A percentile compares a stretch with the other conserved stretches of the same genome.
These are phyloP conservation scores for Lepisosteus oculatus DNA, from an alignment of 2,113 vertebrate species.

Conservation along the genomic window DNA sequence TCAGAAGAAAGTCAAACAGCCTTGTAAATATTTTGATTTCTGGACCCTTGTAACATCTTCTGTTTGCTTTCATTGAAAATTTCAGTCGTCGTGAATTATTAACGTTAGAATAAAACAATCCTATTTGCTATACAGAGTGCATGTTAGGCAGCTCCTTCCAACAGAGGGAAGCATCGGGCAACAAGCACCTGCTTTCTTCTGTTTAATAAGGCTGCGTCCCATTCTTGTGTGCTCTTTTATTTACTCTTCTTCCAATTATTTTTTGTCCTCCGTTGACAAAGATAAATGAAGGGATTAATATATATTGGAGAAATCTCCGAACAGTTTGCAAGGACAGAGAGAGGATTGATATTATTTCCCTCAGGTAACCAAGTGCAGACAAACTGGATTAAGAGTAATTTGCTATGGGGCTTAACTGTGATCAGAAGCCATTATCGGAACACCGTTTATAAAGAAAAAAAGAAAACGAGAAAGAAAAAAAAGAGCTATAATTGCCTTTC, in stretches of 20 bases:
- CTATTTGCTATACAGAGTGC: constrained; percentile 67
- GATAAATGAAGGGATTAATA: constrained; percentile 99
- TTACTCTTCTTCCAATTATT: constrained; percentile 90
- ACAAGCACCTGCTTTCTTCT: constrained; percentile 81
- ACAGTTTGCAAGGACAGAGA: constrained; percentile 65
- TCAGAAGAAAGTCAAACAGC: constrained; percentile 24
- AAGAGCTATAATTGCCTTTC: constrained; percentile 79
- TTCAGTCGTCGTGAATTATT: constrained; percentile 62
- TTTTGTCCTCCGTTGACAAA: constrained; percentile 93
- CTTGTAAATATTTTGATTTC: constrained; percentile 49
- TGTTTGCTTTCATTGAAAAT: constrained; percentile 63
- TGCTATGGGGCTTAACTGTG: constrained; percentile 88
- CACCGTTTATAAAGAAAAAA: constrained; percentile 67
- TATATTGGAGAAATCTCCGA: constrained; percentile 90
- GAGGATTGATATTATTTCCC: constrained; percentile 92
- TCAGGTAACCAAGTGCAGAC: constrained; percentile 85
- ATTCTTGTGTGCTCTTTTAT: constrained; percentile 74
- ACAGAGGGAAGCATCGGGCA: constrained; percentile 68
- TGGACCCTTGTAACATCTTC: constrained; percentile 55
- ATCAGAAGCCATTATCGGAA: constrained; percentile 89
- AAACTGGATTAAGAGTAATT: constrained; percentile 97
- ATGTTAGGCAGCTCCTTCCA: constrained; percentile 74
- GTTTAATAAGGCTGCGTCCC: constrained; percentile 73
- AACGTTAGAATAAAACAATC: constrained; percentile 61
- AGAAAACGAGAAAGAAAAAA: constrained; percentile 34